Evolutionary conservation across 2,113 vertebrate genomes (phyloP).

Genomic region (Callopanchax toddi): DNA sequence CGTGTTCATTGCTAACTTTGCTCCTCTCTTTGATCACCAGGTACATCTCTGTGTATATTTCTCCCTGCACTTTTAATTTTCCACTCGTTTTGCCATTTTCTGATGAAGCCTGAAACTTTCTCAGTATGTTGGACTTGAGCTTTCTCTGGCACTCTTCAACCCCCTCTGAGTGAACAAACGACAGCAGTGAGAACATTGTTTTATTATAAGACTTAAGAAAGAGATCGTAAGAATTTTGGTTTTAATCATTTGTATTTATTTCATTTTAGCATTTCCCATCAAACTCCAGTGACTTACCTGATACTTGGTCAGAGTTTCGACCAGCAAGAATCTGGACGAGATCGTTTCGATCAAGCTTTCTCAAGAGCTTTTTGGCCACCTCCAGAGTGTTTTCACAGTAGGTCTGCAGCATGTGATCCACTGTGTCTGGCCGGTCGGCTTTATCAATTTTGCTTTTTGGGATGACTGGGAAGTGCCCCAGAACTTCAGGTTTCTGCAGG

Average conservation of each 20-base stretch:
- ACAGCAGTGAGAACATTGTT: not conserved
- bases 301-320: conserved; percentile 2
- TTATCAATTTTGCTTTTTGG: conserved; percentile 18
- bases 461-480: conserved; percentile 19
- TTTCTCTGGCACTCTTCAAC: conserved; percentile 9
- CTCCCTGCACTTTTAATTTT: conserved; percentile 8
- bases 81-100: conserved; percentile 1
- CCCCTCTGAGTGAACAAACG: conserved; percentile 8
- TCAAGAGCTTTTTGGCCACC: conserved; percentile 21
- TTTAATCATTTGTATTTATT: too few species aligned
- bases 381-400: conserved; percentile 21
- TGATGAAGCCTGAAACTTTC: conserved; percentile 7
- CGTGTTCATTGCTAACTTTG: conserved; percentile 20
- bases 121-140: conserved; percentile 20
- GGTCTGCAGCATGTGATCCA: conserved; percentile 32
- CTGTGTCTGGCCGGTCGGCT: conserved; percentile 24
- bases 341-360: conserved; percentile 14
- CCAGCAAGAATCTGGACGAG: conserved; percentile 11
- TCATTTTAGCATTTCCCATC: too few species aligned
- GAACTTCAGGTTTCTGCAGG: conserved; percentile 20
- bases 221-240: too few species aligned
- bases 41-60: conserved; percentile 7
- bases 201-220: too few species aligned
- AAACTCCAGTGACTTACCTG: not conserved
- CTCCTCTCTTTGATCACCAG: not conserved